Percentiles rank a stretch among this genome's conserved stretches.
phyloP scores from a whole-genome alignment of 2,797 vertebrate genomes.

The Muscicapa comitata region DNA sequence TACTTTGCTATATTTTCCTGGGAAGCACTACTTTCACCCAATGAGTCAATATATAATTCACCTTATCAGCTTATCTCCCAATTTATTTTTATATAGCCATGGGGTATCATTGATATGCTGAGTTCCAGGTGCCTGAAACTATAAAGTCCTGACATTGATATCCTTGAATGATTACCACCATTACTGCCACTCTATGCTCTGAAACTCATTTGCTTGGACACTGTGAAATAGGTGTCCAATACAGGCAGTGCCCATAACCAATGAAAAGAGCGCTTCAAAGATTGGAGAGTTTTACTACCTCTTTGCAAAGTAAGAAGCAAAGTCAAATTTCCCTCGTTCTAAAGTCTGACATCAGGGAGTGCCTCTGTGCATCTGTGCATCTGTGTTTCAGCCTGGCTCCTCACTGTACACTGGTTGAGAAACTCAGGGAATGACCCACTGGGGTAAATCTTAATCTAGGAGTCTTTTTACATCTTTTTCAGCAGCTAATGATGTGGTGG shows the following conservation, averaged over 20 bases:
- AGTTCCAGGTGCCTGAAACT: neutral
- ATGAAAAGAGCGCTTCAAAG: neutral
- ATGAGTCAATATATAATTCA: neutral
- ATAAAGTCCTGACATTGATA: neutral
- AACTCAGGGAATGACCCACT: neutral
- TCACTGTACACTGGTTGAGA: accelerated
- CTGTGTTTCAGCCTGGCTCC: neutral
- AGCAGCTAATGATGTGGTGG: neutral
- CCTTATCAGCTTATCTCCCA: neutral
- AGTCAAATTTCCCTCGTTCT: neutral
- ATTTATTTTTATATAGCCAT: neutral
- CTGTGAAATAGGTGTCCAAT: neutral
- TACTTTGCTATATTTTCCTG: neutral
- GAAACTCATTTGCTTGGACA: neutral
- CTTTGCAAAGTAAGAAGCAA: neutral
- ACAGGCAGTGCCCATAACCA: neutral
- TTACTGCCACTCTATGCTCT: neutral
- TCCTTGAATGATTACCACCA: neutral
- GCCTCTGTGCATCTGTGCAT: neutral
- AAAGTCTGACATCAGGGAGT: neutral
- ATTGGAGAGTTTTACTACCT: neutral
- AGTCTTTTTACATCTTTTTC: neutral
- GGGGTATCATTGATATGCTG: neutral
- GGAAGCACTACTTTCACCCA: neutral
- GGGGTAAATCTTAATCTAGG: neutral